These are phyloP conservation scores for Saguinus imperator DNA, from an alignment of 2,113 vertebrate genomes.

Conservation along the genomic window DNA sequence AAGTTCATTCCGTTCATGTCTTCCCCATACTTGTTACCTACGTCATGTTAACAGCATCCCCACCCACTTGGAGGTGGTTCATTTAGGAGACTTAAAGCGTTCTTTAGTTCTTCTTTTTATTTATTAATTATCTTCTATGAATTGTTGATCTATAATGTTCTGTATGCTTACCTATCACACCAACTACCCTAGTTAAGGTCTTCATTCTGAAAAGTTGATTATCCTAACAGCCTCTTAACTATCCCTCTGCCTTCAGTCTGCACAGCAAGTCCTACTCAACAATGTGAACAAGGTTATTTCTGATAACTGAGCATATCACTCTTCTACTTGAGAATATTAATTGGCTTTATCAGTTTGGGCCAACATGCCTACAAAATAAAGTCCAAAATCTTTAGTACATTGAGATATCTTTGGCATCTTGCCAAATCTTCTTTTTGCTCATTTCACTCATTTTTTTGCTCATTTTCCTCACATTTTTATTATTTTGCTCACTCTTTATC, in stretches of 20 bases:
- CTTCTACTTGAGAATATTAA: neutral
- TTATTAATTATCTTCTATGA: neutral
- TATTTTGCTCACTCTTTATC: neutral
- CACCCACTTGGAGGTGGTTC: neutral
- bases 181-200: neutral
- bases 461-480: neutral
- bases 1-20: neutral
- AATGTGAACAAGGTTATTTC: neutral
- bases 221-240: neutral
- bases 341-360: neutral
- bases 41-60: neutral
- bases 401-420: neutral
- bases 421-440: neutral
- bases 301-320: neutral
- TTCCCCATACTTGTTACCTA: neutral
- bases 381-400: neutral
- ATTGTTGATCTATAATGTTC: neutral
- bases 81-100: neutral
- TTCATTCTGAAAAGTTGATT: neutral
- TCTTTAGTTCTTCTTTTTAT: neutral
- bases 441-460: neutral
- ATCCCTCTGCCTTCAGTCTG: neutral
- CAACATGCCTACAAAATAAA: neutral
- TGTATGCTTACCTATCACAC: neutral
- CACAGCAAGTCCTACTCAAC: neutral